Percentiles rank a stretch among this genome's conserved stretches.
Evolutionary conservation across 2,797 vertebrate species (phyloP).

Genomic region (Sarcophilus harrisii): DNA sequence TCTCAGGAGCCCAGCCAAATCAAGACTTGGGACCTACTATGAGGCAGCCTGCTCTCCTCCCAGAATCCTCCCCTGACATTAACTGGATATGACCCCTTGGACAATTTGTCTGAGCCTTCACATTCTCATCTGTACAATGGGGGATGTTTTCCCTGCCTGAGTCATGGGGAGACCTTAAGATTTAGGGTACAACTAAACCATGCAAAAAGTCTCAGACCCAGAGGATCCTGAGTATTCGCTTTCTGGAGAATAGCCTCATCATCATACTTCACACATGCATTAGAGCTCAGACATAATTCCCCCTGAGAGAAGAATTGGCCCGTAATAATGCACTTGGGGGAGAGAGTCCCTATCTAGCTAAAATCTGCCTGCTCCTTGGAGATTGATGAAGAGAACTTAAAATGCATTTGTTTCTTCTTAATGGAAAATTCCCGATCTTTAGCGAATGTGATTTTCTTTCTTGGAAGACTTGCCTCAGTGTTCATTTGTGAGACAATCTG

Average conservation of each 20-base stretch:
- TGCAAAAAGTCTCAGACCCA: neutral
- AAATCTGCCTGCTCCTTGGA: neutral
- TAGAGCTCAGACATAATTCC: neutral
- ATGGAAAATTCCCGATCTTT: neutral
- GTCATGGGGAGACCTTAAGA: neutral
- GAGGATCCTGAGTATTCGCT: neutral
- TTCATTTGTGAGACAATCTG: neutral
- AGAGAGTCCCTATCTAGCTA: neutral
- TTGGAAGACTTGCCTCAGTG: neutral
- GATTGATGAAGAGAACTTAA: neutral
- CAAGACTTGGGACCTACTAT: neutral
- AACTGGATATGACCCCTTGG: neutral
- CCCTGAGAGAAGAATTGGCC: neutral
- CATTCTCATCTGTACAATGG: neutral
- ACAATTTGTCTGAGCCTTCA: neutral
- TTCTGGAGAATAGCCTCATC: neutral
- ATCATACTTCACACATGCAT: neutral
- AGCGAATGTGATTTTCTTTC: neutral
- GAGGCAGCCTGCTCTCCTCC: neutral
- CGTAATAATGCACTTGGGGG: neutral
- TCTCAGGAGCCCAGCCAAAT: neutral
- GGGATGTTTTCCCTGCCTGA: neutral
- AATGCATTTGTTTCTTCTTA: neutral
- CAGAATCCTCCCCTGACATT: neutral
- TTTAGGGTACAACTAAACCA: neutral